Evolutionary conservation across 2,888 invertebrate species (phyloP), one percentile per base, ranked within the genome.

Genomic region (Drosophila ezoana): DNA sequence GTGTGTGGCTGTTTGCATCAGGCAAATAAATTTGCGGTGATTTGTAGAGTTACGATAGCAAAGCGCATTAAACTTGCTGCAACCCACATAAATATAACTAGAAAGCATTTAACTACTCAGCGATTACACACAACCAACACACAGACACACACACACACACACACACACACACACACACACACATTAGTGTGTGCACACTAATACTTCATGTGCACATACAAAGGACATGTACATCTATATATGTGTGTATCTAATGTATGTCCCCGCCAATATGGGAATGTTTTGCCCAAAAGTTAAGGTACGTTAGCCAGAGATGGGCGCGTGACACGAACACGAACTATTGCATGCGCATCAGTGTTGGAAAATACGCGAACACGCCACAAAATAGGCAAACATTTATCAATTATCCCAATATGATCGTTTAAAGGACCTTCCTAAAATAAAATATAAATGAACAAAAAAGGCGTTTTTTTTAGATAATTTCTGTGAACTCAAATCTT

Each of bases 11-110:
- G 35, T 72, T 64, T 70, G 44, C 35, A 45, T 40, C 51, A 49
- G 45, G 81, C 76, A 81, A 83, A 81, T 81, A 84, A 79, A 83
- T 79, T 81, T 76, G 67, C 74, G 73, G 79, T 83, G 79, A 81
- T 81, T 81, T 84, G 81, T 81, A 53, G 81, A 81, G 69, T 56
- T 69, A 73, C 67, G 73, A 54, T 65, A 41, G 67, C 45, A 62
- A 66, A 68, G 69, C 64, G 77, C 82, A 85, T 82, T 85, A 77
- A 72, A 60, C 53, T 65, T 58, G 57, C 70, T 60, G 63, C 64
- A 65, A 70, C 70, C 68, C 63, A 72, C 68, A 76, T 73, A 70
- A 57, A 63, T 71, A 63, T 65, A 76, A 60, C 51, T 72, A 56
- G 66, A 65, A 62, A 63, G 69, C 57, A 77, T 82, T 79, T 77